Conservation (phyloP, 2,888 invertebrate genomes). For the Eupithecia tripunctaria region DNA sequence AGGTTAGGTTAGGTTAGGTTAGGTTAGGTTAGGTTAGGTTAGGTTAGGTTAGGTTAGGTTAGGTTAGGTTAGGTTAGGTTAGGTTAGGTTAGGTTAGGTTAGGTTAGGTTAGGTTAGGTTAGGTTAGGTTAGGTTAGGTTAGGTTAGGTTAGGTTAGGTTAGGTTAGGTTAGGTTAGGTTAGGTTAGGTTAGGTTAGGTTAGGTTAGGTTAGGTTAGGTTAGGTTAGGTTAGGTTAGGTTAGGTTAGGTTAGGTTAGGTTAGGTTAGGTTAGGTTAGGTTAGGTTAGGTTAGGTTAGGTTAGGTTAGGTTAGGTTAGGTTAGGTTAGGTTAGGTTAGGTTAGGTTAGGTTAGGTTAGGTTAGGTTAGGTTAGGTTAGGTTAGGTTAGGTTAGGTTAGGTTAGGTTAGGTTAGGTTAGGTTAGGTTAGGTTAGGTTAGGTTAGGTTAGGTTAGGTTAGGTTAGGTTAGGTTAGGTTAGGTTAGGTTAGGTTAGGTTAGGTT, state of each 20-base stretch:
- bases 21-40: constrained; percentile 36
- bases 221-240: too few species aligned
- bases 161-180: constrained; percentile 39
- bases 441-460: too few species aligned
- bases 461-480: too few species aligned
- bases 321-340: too few species aligned
- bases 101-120: constrained; percentile 38
- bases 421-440: too few species aligned
- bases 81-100: constrained; percentile 41
- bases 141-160: constrained; percentile 40
- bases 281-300: constrained; percentile 35
- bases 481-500: too few species aligned
- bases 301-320: too few species aligned
- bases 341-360: too few species aligned
- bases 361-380: too few species aligned
- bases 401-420: too few species aligned
- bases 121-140: constrained; percentile 30
- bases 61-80: constrained; percentile 35
- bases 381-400: too few species aligned
- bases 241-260: too few species aligned
- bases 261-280: constrained; percentile 30
- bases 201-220: constrained; percentile 28
- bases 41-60: constrained; percentile 35
- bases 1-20: constrained; percentile 31
- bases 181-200: constrained; percentile 31